Base-by-base conservation (phyloP, 2,888 invertebrate species). In the Aleiodes leptofemur region DNA sequence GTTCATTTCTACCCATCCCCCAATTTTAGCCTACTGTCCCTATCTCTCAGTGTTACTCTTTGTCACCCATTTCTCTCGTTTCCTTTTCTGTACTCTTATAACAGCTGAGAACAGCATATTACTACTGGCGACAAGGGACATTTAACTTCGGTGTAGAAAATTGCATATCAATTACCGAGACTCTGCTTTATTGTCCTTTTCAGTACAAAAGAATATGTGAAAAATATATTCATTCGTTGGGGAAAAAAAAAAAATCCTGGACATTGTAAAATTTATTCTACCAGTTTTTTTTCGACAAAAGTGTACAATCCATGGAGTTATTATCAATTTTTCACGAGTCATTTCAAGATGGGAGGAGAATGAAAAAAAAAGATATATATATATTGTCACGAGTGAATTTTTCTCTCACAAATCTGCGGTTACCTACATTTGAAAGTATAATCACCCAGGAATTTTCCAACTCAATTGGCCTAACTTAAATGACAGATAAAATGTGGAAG, bases 311-410 rank as follows among this genome's bases (percentile, higher is more conserved):
- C 51, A 74, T 72, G 53, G 23, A 23, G 76, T 82, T 77, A 86
- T 86, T 86, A 86, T 85, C 85, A 85, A 86, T 86, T 84, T 82
- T 77, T 51, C 78, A 85, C 86, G 86, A 83, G 78, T 83, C 84
- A 86, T 86, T 86, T 86, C 82, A 84, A 80, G 79, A 71, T 73
- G 76, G 79, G 79, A 68, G 68, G 75, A 61, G 9, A 14, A 48
- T 29, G 29, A 16, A 64, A 43, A 83, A 78, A 84, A 23, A 23
- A 23, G 1, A 23, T 23, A 23, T 23, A 85, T 84, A 83, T 66
- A 50, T 29, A 79, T 80, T 83, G 83, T 82, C 81, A 66, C 14
- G 38, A 72, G 59, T 76, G 66, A 76, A 70, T 77, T 74, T 79
- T 82, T 81, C 2, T 23, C 23, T 23, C 23, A 23, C 23, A 23